These are phyloP conservation scores for Mastomys coucha DNA, from an alignment of 2,113 vertebrate species.

Conservation along the genomic window DNA sequence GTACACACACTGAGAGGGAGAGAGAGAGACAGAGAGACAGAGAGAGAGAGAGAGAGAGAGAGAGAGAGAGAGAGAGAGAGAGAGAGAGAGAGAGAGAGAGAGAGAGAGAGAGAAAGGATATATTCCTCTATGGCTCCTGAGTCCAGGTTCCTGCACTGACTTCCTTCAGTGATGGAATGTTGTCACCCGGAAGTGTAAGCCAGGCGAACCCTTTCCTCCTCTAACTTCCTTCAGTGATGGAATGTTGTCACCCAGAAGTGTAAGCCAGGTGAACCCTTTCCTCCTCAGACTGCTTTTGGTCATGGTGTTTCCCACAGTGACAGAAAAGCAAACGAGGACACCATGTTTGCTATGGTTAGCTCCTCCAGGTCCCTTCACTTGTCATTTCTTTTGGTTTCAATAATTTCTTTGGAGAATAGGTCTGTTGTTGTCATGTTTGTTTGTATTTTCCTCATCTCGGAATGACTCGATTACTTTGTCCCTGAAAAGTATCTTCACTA, in stretches of 20 bases:
- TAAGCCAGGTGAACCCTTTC: not conserved
- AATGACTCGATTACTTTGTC: conserved; percentile 29
- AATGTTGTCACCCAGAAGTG: no score
- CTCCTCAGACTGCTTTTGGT: not conserved
- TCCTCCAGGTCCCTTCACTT: not conserved
- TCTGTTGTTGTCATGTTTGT: not conserved
- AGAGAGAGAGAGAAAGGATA: not conserved
- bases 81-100: no score
- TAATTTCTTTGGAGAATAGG: not conserved
- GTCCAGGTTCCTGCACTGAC: not conserved
- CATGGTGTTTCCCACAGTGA: not conserved
- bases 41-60: no score
- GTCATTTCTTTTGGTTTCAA: not conserved
- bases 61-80: no score
- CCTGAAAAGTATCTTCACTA: not conserved
- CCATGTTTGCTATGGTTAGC: not conserved
- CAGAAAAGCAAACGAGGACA: not conserved
- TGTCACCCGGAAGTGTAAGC: not conserved
- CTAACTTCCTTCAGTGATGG: no score
- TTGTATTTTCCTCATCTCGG: not conserved
- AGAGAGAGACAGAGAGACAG: no score
- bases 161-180: not conserved
- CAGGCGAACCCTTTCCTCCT: no score
- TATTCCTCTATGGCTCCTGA: not conserved
- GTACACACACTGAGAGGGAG: no score